These are phyloP conservation scores for Danionella cerebrum DNA, from an alignment of 2,113 vertebrate genomes.

Conservation along the genomic window DNA sequence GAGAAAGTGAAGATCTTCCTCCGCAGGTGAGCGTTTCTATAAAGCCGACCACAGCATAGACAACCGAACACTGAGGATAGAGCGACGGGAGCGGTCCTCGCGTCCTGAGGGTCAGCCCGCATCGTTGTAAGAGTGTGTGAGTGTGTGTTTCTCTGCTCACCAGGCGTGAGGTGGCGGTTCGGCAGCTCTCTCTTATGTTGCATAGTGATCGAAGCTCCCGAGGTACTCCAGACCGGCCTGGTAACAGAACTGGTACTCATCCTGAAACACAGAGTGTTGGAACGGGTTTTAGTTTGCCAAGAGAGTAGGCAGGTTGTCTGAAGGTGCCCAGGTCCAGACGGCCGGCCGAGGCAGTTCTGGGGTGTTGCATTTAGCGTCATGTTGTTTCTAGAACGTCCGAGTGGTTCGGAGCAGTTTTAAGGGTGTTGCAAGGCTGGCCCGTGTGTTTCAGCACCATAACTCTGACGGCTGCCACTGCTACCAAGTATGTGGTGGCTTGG, in stretches of 20 bases:
- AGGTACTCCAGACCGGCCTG: constrained; percentile 94
- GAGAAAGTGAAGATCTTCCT: constrained; percentile 34
- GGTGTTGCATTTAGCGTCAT: too few species aligned
- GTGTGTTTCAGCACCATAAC: too few species aligned
- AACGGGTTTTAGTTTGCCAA: too few species aligned
- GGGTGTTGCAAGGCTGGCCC: not conserved
- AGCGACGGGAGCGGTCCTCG: constrained; percentile 32
- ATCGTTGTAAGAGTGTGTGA: not conserved
- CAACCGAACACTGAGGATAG: constrained; percentile 47
- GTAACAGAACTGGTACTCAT: constrained; percentile 99
- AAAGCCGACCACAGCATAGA: constrained; percentile 42
- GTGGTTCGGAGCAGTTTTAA: too few species aligned
- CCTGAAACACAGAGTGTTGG: constrained; percentile 68
- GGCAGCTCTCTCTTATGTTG: constrained; percentile 82
- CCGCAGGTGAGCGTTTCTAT: constrained; percentile 37
- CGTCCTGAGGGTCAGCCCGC: constrained; percentile 18
- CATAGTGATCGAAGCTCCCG: constrained; percentile 99
- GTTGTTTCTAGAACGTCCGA: too few species aligned
- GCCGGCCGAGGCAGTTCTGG: not conserved
- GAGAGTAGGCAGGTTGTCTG: too few species aligned
- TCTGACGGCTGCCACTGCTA: too few species aligned
- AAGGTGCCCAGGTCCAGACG: too few species aligned
- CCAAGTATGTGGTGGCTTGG: not conserved
- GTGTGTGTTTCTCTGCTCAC: not conserved
- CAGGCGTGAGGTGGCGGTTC: not conserved